Conservation (phyloP, 2,113 vertebrate genomes). For the Baryphthengus martii region DNA sequence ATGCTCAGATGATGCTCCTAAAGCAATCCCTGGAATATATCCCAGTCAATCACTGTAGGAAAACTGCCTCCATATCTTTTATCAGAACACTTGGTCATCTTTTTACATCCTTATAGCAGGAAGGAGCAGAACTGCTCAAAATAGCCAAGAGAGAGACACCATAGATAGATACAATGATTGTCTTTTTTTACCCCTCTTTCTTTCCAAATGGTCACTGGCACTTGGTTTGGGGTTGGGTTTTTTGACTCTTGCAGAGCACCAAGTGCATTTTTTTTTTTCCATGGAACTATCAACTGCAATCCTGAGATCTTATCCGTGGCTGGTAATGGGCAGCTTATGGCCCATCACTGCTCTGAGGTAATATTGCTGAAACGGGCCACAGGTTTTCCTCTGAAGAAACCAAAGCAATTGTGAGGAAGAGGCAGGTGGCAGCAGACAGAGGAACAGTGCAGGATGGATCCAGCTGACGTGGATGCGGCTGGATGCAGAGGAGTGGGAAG, state of each 20-base stretch:
- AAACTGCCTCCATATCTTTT: background rate
- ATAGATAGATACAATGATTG: fast-evolving
- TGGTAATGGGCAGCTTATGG: background rate
- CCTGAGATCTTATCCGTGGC: background rate
- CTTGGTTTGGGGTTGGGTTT: background rate
- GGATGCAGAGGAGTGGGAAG: background rate
- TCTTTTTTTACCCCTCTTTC: background rate
- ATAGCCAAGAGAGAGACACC: background rate
- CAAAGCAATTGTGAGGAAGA: background rate
- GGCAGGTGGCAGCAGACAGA: fast-evolving
- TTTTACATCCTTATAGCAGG: background rate
- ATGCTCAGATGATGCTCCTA: background rate
- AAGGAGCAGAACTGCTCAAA: background rate
- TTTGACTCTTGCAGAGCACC: background rate
- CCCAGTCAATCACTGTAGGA: background rate
- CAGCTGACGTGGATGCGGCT: background rate
- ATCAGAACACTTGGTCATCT: background rate
- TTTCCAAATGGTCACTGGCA: background rate
- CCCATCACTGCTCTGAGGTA: background rate
- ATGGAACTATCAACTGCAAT: background rate
- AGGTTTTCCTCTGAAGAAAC: background rate
- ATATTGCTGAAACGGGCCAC: background rate
- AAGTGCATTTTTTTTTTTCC: background rate
- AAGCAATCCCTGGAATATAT: background rate
- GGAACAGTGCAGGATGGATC: background rate